Conservation (phyloP, 23 tunicate genomes). For the Styela clava region DNA sequence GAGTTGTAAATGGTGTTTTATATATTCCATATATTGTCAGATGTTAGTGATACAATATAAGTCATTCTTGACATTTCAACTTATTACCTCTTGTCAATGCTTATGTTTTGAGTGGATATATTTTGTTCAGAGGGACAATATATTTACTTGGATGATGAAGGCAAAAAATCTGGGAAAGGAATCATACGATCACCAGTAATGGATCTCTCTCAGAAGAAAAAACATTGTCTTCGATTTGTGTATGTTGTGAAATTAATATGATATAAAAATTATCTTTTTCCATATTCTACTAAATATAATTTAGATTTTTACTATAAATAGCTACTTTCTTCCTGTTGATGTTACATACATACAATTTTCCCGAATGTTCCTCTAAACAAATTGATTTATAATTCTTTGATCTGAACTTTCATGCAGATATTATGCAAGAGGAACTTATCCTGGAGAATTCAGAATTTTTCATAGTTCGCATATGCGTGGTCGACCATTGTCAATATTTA, state of each 20-base stretch:
- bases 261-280: background rate
- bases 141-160: slow-evolving; percentile 20
- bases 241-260: background rate
- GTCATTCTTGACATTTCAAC: too few relatives aligned
- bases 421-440: slow-evolving; percentile 20
- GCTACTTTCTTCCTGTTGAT: too few relatives aligned
- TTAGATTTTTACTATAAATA: too few relatives aligned
- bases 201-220: background rate
- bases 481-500: background rate
- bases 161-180: background rate
- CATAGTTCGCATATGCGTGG: background rate
- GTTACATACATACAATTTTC: too few relatives aligned
- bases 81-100: too few relatives aligned
- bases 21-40: too few relatives aligned
- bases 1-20: too few relatives aligned
- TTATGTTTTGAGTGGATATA: background rate
- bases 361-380: too few relatives aligned
- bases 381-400: too few relatives aligned
- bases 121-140: slow-evolving; percentile 17
- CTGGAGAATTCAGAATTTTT: slow-evolving; percentile 22
- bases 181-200: slow-evolving; percentile 11
- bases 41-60: too few relatives aligned
- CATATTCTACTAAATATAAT: background rate
- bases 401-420: slow-evolving; percentile 4
- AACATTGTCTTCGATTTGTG: slow-evolving; percentile 25